These are phyloP conservation scores for Leuciscus idus DNA, from an alignment of 2,113 vertebrate genomes.

Conservation along the genomic window DNA sequence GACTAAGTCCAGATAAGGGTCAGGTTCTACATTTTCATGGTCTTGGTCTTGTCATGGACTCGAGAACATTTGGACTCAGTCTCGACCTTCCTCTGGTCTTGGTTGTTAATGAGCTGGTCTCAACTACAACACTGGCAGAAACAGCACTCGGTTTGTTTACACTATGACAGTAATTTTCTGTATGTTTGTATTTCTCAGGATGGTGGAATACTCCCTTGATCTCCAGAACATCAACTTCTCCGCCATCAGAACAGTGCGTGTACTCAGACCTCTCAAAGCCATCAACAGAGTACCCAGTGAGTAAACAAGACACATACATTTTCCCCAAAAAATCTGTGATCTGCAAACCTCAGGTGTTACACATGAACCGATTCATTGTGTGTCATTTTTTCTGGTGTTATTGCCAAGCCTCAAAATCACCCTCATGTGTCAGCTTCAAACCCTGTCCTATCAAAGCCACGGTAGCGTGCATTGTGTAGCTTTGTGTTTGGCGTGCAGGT, in stretches of 20 bases:
- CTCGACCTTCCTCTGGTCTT: neutral
- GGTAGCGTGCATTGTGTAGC: conserved; percentile 10
- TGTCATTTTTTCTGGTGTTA: conserved; percentile 16
- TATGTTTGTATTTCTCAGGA: conserved; percentile 66
- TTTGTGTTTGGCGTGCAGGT: conserved; percentile 44
- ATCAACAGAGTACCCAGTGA: conserved; percentile 98
- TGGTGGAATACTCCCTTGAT: conserved; percentile 98
- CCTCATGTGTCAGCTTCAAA: conserved; percentile 2
- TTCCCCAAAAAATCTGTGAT: neutral
- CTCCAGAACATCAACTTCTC: conserved; percentile 98
- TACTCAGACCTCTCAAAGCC: conserved; percentile 95
- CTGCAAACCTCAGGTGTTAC: neutral
- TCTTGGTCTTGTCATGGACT: neutral
- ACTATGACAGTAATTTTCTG: neutral
- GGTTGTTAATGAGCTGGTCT: neutral
- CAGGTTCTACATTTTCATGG: neutral
- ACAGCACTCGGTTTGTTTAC: neutral
- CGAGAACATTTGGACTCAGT: neutral
- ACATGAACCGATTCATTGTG: neutral
- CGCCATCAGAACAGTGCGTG: conserved; percentile 94
- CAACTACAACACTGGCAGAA: conserved; percentile 4
- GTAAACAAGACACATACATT: conserved; percentile 63
- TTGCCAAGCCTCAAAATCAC: conserved; percentile 13
- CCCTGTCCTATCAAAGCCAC: neutral
- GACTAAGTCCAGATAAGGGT: neutral